Evolutionary conservation across 2,888 invertebrate genomes (phyloP).

Genomic region (Notodonta dromedarius): DNA sequence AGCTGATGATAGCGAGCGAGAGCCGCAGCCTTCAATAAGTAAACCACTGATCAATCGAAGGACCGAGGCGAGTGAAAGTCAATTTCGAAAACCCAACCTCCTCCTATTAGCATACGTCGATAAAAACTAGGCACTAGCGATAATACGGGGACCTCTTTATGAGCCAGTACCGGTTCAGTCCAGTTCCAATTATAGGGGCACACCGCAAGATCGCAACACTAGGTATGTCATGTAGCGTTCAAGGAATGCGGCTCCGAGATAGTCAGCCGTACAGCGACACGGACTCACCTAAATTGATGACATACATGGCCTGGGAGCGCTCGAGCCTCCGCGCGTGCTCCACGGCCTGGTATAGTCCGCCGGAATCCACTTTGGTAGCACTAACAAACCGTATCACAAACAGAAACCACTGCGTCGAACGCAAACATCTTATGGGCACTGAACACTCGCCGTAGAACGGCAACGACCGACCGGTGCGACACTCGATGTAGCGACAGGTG

Average conservation of each 20-base stretch:
- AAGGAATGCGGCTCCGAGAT: constrained; percentile 62
- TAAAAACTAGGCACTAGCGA: constrained; percentile 55
- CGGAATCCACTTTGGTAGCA: constrained; percentile 81
- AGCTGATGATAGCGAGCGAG: constrained; percentile 56
- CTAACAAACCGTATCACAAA: constrained; percentile 72
- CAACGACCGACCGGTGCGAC: constrained; percentile 51
- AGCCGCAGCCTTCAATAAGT: constrained; percentile 34
- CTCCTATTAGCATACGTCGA: constrained; percentile 50
- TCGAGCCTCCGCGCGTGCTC: constrained; percentile 81
- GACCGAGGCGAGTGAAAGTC: constrained; percentile 56
- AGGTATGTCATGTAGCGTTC: constrained; percentile 44
- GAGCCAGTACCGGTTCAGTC: constrained; percentile 69
- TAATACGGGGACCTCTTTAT: constrained; percentile 45
- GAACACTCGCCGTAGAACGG: constrained; percentile 63
- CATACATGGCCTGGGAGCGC: constrained; percentile 84
- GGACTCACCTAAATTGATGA: constrained; percentile 84
- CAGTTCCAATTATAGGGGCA: constrained; percentile 72
- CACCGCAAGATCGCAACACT: constrained; percentile 41
- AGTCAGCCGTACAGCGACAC: constrained; percentile 54
- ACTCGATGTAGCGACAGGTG: constrained; percentile 59
- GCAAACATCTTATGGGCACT: constrained; percentile 75
- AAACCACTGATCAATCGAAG: constrained; percentile 11
- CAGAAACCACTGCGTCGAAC: constrained; percentile 70
- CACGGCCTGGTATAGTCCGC: constrained; percentile 79
- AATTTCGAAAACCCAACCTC: constrained; percentile 50